A percentile compares a stretch with the other conserved stretches of the same genome.
These are phyloP conservation scores for Poecilia gillii DNA, from an alignment of 2,797 vertebrate genomes.

Conservation along the genomic window DNA sequence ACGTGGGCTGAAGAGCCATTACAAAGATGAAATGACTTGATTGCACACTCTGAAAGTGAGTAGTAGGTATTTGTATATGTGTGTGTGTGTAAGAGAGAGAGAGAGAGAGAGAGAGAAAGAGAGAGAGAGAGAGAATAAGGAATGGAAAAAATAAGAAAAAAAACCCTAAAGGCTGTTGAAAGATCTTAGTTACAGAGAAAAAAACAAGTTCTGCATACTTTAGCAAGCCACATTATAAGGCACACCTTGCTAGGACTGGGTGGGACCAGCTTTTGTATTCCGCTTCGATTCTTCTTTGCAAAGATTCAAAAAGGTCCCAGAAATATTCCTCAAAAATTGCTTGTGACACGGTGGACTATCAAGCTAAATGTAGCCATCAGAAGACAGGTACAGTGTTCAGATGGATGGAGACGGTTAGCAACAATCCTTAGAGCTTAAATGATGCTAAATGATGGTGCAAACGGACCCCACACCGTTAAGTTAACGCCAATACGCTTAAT, in stretches of 20 bases:
- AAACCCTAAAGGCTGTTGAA: not conserved
- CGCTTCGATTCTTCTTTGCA: not conserved
- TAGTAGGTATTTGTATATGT: constrained; percentile 28
- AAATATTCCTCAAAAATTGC: not conserved
- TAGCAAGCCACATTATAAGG: not conserved
- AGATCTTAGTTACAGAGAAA: not conserved
- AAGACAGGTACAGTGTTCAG: not conserved
- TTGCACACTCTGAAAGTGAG: constrained; percentile 60
- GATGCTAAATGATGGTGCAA: not conserved
- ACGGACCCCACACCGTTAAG: not conserved
- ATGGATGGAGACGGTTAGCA: not conserved
- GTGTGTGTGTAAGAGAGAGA: not conserved
- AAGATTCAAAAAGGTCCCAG: not conserved
- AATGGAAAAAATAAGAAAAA: not conserved
- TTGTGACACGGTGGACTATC: not conserved
- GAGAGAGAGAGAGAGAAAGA: not conserved
- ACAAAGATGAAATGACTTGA: constrained; percentile 72
- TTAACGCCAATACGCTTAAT: not conserved
- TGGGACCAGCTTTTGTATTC: not conserved
- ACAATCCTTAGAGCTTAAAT: not conserved
- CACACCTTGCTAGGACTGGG: not conserved
- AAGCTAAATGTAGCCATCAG: not conserved
- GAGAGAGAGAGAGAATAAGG: not conserved
- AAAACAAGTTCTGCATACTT: not conserved
- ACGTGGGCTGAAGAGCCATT: constrained; percentile 63